Evolutionary conservation across 1,140 invertebrate species (phyloP), one percentile per base, ranked within the genome.

Genomic region (Bombus fervidus): DNA sequence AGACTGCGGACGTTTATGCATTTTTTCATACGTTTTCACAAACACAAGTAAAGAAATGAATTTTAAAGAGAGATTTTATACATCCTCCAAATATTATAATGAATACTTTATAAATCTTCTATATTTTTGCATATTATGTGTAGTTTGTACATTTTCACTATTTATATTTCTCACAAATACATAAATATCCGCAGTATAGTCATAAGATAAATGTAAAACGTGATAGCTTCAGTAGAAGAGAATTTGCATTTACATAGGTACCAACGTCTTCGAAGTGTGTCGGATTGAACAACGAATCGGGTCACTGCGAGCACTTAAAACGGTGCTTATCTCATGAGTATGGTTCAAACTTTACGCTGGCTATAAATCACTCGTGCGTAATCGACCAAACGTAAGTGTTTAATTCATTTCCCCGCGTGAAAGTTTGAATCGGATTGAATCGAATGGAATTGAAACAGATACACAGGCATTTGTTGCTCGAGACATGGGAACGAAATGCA

Each of bases 291-390:
- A 96, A 97, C 25, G 95, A 95, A 68, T 86, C 90, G 18, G 97
- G 97, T 1, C 95, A 96, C 84, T 97, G 97, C 91, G 96, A 96
- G 31, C 97, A 97, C 86, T 91, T 96, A 0, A 95, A 95, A 37
- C 96, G 96, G 91, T 97, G 97, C 87, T 93, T 96, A n/a, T 94
- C 96, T 88, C 95, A 96, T 0, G 95, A 96, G 31, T 95, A 97
- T 81, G 95, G 95, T 69, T 93, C 93, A 2, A 95, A 96, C 88
- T 96, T 96, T 76, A 93, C 95, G 81, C 95, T 95, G 62, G 95
- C 97, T 66, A 94, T 97, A 89, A 95, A 97, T 71, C 96, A 97
- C 88, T 92, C 97, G 25, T 97, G 97, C 91, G 95, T 97, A 28
- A 97, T 97, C 80, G 95, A 96, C 80, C 93, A 95, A 69, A 95